Percentiles rank a stretch among this genome's conserved stretches.
These are phyloP conservation scores for Polylopha cassiicola DNA, from an alignment of 2,888 invertebrate genomes.

Conservation along the genomic window DNA sequence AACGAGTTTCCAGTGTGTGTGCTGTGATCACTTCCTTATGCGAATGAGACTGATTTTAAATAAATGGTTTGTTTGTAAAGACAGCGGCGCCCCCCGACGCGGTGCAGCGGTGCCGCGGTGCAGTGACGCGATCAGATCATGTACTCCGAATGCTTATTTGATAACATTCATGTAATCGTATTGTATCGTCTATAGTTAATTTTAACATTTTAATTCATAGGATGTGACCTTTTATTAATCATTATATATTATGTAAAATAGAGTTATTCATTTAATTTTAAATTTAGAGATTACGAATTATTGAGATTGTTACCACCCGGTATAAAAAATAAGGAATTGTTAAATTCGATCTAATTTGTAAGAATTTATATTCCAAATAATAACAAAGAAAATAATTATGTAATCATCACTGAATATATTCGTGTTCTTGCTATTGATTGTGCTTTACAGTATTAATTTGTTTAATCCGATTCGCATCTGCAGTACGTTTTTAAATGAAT, in stretches of 20 bases:
- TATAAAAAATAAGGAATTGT: slow-evolving; percentile 51
- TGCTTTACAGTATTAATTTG: slow-evolving; percentile 58
- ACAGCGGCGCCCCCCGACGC: slow-evolving; percentile 26
- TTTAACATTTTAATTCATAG: slow-evolving; percentile 55
- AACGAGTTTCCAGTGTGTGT: slow-evolving; percentile 74
- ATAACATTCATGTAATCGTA: slow-evolving; percentile 43
- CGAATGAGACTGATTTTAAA: slow-evolving; percentile 77
- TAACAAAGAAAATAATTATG: slow-evolving; percentile 44
- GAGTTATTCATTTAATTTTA: slow-evolving; percentile 62
- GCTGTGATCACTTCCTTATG: slow-evolving; percentile 78
- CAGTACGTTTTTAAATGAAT: slow-evolving; percentile 54
- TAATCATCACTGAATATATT: slow-evolving; percentile 40
- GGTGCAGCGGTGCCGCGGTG: slow-evolving; percentile 2
- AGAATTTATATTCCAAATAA: slow-evolving; percentile 46
- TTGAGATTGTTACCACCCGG: slow-evolving; percentile 75
- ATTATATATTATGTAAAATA: slow-evolving; percentile 58
- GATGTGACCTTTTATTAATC: slow-evolving; percentile 67
- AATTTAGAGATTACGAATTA: slow-evolving; percentile 67
- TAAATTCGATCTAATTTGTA: slow-evolving; percentile 46
- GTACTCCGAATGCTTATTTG: slow-evolving; percentile 53
- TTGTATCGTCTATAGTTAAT: slow-evolving; percentile 51
- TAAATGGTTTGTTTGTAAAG: slow-evolving; percentile 66
- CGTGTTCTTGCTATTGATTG: slow-evolving; percentile 53
- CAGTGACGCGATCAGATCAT: slow-evolving; percentile 38
- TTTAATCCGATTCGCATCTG: slow-evolving; percentile 53